phyloP scores from a whole-genome alignment of 2,797 vertebrate species.

The Cirrhinus molitorella region DNA sequence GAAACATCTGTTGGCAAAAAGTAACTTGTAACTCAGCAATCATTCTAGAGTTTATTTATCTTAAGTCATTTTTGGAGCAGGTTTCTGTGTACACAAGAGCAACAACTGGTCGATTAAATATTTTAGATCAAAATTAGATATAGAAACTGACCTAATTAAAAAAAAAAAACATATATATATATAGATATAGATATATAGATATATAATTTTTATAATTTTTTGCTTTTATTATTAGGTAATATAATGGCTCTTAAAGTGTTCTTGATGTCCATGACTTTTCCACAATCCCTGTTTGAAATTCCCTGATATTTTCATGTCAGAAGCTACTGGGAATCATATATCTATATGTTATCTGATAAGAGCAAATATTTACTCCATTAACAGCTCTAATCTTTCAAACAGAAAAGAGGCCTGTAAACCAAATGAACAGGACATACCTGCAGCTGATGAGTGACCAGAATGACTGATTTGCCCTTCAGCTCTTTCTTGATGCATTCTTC shows the following conservation, averaged over 20 bases:
- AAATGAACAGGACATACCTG: slow-evolving; percentile 72
- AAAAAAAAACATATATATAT: no score
- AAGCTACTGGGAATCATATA: neutral
- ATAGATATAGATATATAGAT: no score
- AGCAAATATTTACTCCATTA: neutral
- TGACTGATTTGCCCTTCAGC: slow-evolving; percentile 77
- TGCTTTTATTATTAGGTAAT: neutral
- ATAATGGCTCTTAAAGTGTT: neutral
- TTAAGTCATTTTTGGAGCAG: neutral
- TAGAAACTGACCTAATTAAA: neutral
- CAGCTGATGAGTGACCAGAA: slow-evolving; percentile 83
- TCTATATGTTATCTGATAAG: neutral
- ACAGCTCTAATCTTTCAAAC: neutral
- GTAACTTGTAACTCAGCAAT: neutral
- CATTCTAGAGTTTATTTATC: neutral
- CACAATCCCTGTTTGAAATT: neutral
- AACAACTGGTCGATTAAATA: neutral
- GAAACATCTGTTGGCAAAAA: neutral
- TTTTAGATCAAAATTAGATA: neutral
- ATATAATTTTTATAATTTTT: no score
- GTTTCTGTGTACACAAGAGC: neutral
- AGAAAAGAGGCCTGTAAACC: neutral
- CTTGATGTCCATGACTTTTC: neutral
- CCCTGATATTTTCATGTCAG: neutral
- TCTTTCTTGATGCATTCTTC: slow-evolving; percentile 81